Base-by-base conservation (phyloP, 1,140 invertebrate genomes). In the Drosophila nannoptera region DNA sequence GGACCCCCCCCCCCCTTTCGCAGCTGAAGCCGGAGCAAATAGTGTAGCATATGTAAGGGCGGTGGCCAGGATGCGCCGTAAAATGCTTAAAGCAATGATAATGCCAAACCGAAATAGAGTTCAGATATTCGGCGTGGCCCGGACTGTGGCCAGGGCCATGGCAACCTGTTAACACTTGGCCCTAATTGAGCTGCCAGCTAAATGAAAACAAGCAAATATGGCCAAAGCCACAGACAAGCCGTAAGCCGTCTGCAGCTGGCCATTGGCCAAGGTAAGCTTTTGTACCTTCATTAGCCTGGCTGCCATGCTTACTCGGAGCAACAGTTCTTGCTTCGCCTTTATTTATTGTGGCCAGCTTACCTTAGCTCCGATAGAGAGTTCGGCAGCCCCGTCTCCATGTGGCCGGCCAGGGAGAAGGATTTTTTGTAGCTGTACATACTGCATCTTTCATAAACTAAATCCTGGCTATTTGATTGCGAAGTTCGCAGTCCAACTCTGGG, bases 51-150 rank as follows among this genome's bases (percentile, higher is more conserved):
- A 72, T 53, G 53, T 63, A 68, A 75, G 3, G 22, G 22, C 43
- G 60, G 29, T 14, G n/a, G 58, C 54, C 48, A 5, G 22, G 32
- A 29, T 49, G 38, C 14, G 7, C 46, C 46, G 42, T 75, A 72
- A 68, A 68, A 67, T 68, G 48, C 63, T 48, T 62, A 61, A 74
- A 53, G 56, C 69, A 71, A 71, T 74, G 69, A 74, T 74, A 71
- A 67, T 56, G 52, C 69, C 69, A 66, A 74, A 62, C 69, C 72
- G 49, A 59, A 72, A 72, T 68, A 72, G 61, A 43, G 43, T 59
- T 71, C 52, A 74, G 71, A 71, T 74, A 71, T 53, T 56, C 36
- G 54, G 54, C 38, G 42, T 9, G 40, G 61, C 0, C 7, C 33
- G 0, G 4, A 43, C n/a, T 9, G 31, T n/a, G 48, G 50, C 60